Base-by-base conservation (phyloP, 2,888 invertebrate species). In the Bombylius major region DNA sequence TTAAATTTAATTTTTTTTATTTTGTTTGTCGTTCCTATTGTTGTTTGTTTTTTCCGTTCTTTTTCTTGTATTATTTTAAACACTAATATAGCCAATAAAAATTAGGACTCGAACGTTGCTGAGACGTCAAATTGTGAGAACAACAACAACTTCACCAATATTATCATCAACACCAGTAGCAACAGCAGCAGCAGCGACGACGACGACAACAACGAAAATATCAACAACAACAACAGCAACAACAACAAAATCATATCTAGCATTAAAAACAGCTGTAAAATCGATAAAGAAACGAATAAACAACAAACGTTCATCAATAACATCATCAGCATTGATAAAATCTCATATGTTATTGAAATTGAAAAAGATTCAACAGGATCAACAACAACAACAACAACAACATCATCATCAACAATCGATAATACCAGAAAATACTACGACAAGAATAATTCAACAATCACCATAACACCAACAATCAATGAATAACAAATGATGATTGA, bases 151-250 rank as follows among this genome's bases (percentile, higher is more conserved):
- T 54, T 65, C 59, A 62, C 36, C 67, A 69, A 55, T 68, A 69
- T 31, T 58, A 57, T 50, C 65, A 61, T 39, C 68, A 66, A 9
- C 66, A 65, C 49, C 66, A 62, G 34, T 70, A 60, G 64, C 73
- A 61, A 66, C 79, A 73, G 64, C 79, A 73, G 71, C 77, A 73
- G 62, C 79, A 73, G 64, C 80, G 76, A 48, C 79, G 67, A 63
- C 74, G 70, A 39, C 68, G 68, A 59, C 70, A 71, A 51, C 72
- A 78, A 62, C 79, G 66, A 59, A 72, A 69, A 53, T 36, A 11
- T 47, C 46, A 47, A 51, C 50, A 31, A 51, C 55, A 9, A 47
- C 39, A 51, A 45, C 31, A 46, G 23, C 36, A 50, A 7, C 47
- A 47, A 11, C 47, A 14, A 13, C n/a, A 13, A 46, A 13, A 9